A percentile compares a stretch with the other conserved stretches of the same genome.
phyloP scores from a whole-genome alignment of 2,113 vertebrate species.

The Apeltes quadracus region DNA sequence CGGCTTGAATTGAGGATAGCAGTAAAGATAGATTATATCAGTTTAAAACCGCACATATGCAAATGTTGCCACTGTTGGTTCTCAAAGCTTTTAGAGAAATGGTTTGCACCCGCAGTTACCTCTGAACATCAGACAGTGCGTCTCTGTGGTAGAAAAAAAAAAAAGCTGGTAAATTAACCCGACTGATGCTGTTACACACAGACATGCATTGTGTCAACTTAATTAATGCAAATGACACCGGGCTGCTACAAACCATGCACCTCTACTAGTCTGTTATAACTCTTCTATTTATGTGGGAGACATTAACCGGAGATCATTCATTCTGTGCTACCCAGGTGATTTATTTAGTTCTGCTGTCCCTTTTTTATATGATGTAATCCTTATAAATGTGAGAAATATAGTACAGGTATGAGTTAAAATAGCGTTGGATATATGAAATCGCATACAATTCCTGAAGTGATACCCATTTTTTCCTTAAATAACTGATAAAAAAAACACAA shows the following conservation, averaged over 20 bases:
- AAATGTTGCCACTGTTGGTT: background rate
- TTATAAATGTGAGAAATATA: background rate
- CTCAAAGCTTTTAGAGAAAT: background rate
- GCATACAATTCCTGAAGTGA: background rate
- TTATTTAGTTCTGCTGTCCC: background rate
- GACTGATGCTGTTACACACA: background rate
- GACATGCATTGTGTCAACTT: background rate
- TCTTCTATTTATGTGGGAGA: background rate
- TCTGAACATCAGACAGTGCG: background rate
- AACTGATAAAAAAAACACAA: background rate
- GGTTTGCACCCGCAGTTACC: background rate
- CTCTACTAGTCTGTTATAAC: background rate
- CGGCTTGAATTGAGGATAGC: conserved; percentile 57
- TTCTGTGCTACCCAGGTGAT: background rate
- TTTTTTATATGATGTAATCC: background rate
- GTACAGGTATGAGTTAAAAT: background rate
- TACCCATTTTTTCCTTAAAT: background rate
- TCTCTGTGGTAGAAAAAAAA: background rate
- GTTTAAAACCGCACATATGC: background rate
- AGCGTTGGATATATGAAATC: background rate
- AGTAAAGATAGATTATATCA: background rate
- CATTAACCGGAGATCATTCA: background rate
- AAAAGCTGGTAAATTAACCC: background rate
- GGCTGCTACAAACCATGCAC: background rate
- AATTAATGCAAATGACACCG: background rate